Conservation (phyloP, 1,140 invertebrate species). For the Hermatobates lingyangjiaoensis region DNA sequence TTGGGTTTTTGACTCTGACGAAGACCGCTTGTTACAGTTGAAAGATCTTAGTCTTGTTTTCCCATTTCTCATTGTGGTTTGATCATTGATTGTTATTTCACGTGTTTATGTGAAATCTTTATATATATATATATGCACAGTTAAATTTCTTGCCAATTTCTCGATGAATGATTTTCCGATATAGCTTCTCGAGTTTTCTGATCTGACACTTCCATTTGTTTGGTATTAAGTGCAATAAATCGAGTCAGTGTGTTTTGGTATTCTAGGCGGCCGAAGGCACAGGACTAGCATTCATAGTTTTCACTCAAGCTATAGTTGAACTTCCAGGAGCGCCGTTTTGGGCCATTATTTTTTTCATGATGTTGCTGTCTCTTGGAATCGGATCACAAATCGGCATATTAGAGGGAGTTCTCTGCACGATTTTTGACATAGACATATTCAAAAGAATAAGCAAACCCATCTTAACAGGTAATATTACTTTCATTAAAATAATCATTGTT, state of each 20-base stretch:
- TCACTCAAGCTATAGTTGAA: slow-evolving; percentile 80
- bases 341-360: slow-evolving; percentile 83
- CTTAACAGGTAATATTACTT: slow-evolving; percentile 43
- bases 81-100: no score
- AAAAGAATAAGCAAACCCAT: slow-evolving; percentile 71
- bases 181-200: no score
- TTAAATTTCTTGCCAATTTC: no score
- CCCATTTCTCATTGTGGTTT: no score
- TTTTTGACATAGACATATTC: slow-evolving; percentile 81
- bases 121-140: no score
- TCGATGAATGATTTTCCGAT: no score
- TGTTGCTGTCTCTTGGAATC: slow-evolving; percentile 72
- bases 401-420: slow-evolving; percentile 80
- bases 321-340: slow-evolving; percentile 77
- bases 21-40: no score
- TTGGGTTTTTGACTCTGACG: no score
- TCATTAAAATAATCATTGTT: no score
- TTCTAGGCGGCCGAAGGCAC: slow-evolving; percentile 77
- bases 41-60: no score
- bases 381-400: slow-evolving; percentile 83
- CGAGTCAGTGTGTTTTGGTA: no score
- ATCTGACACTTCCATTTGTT: not conserved
- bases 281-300: slow-evolving; percentile 77
- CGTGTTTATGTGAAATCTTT: no score
- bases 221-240: not conserved